These are phyloP conservation scores for Anisognathus igniventris DNA, from an alignment of 2,797 vertebrate species.

Conservation along the genomic window DNA sequence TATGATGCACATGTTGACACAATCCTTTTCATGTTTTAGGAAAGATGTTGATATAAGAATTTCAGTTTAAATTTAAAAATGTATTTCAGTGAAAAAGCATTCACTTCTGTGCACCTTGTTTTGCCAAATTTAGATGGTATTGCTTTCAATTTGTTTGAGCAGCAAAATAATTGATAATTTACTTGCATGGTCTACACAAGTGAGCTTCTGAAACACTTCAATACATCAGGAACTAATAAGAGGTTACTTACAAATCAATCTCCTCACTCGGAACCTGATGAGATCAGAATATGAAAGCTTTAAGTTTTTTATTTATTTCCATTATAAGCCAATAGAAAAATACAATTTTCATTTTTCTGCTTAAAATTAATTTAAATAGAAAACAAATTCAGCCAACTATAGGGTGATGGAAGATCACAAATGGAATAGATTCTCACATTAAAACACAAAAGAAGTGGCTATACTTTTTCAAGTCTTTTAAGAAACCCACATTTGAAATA, in stretches of 20 bases:
- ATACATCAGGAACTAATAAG: background rate
- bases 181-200: background rate
- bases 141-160: background rate
- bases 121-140: background rate
- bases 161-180: background rate
- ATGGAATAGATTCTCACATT: background rate
- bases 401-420: background rate
- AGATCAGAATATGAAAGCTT: background rate
- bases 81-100: background rate
- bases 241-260: background rate
- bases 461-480: background rate
- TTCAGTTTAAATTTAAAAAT: background rate
- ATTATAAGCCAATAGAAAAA: background rate
- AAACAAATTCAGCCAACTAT: background rate
- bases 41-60: background rate
- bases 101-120: background rate
- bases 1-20: background rate
- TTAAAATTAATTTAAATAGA: background rate
- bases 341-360: background rate
- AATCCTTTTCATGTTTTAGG: background rate
- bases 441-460: background rate
- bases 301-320: background rate
- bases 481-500: background rate
- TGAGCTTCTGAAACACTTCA: background rate
- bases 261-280: background rate